These are phyloP conservation scores for Mustela lutreola DNA, from an alignment of 2,113 vertebrate species.

Conservation along the genomic window DNA sequence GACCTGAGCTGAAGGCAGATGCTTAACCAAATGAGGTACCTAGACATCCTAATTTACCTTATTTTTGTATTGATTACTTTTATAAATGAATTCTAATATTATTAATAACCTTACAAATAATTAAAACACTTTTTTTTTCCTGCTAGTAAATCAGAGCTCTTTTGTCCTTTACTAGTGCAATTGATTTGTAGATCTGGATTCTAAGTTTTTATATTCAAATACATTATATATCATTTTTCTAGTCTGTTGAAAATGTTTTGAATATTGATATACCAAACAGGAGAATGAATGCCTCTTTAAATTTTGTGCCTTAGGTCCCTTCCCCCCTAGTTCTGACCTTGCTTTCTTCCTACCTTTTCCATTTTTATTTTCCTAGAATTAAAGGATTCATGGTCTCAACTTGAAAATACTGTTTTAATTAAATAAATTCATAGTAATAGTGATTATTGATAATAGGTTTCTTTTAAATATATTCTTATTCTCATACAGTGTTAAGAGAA, in stretches of 20 bases:
- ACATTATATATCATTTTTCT: neutral
- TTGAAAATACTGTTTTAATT: conserved; percentile 18
- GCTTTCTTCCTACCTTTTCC: neutral
- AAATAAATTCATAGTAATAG: neutral
- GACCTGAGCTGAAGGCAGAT: neutral
- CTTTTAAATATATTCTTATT: neutral
- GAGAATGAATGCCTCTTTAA: neutral
- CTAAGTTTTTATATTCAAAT: conserved; percentile 34
- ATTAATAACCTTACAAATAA: neutral
- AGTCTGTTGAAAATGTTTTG: neutral
- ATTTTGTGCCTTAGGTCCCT: neutral
- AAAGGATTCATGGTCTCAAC: neutral
- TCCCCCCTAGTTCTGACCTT: neutral
- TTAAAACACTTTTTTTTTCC: neutral
- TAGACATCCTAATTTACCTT: neutral
- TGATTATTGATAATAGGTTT: neutral
- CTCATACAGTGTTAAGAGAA: neutral
- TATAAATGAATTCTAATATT: neutral
- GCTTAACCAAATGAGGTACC: neutral
- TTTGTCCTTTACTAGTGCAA: neutral
- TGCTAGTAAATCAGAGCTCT: neutral
- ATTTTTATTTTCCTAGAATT: neutral
- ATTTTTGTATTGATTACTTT: neutral
- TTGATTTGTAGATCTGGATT: neutral
- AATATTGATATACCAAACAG: neutral